Evolutionary conservation across 1,140 invertebrate species (phyloP), one percentile per base, ranked within the genome.

Genomic region (Aphidius gifuensis): DNA sequence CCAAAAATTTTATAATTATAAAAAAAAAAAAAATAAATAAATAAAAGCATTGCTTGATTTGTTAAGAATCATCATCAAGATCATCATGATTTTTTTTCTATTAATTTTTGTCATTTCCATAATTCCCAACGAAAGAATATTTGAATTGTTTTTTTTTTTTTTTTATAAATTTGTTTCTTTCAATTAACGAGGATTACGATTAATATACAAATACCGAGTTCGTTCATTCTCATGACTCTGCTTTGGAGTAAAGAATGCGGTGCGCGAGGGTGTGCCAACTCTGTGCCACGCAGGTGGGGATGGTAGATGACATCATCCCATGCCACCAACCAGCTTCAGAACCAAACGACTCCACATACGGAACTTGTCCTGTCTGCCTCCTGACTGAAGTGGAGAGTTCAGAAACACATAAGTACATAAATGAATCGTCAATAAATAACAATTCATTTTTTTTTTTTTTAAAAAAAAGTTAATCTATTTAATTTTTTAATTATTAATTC

Each of bases 121-220:
- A 2, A 54, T 38, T 38, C 4, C 4, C 23, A 32, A 32, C 23
- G 23, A 32, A 32, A 32, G 4, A 32, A 32, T 32, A 32, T 32
- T 32, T 32, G 4, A 32, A 32, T 32, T 32, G 4, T 32, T 32
- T 32, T 32, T 47, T 60, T 32, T 32, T 32, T 32, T 47, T 60
- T 42, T 49, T 62, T 58, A 64, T 64, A 42, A 55, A 63, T 60
- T 66, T 62, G 53, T 73, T 69, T 72, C 70, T 70, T 74, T 79
- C 70, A 80, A 80, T 75, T 79, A 80, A 81, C 79, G 77, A 80
- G 76, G 77, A 80, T 80, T 80, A 80, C 77, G 78, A 80, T 72
- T 81, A 81, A 80, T 80, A 80, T 81, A 81, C 79, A 81, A 80
- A 80, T 81, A 81, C 79, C 79, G 78, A 81, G 75, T 80, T 55